A percentile compares a stretch with the other conserved stretches of the same genome.
These are phyloP conservation scores for Aphaenogaster rudis DNA, from an alignment of 1,140 invertebrate genomes.

Conservation along the genomic window DNA sequence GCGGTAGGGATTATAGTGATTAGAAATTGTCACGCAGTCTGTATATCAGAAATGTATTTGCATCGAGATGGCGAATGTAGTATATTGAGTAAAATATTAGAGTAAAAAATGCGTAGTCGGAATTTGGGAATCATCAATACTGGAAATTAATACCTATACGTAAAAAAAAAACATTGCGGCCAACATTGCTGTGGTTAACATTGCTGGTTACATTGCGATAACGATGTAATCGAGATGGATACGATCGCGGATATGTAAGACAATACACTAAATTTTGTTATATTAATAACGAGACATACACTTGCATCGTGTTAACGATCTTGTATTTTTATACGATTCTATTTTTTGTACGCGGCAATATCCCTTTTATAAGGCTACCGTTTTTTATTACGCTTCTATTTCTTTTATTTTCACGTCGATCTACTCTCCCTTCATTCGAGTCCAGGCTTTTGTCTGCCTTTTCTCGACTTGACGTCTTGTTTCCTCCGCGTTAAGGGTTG, in stretches of 20 bases:
- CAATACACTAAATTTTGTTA: conserved; percentile 36
- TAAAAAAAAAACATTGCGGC: conserved; percentile 21
- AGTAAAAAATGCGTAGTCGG: not conserved
- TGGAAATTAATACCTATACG: conserved; percentile 3
- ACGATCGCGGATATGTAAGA: not conserved
- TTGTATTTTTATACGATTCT: not conserved
- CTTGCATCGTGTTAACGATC: conserved; percentile 11
- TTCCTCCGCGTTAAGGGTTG: conserved; percentile 59
- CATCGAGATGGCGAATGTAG: not conserved
- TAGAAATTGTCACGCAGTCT: not conserved
- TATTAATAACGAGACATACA: conserved; percentile 30
- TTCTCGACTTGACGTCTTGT: conserved; percentile 61
- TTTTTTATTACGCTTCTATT: conserved; percentile 46
- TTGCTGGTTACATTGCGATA: conserved; percentile 22
- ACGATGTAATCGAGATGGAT: conserved; percentile 45
- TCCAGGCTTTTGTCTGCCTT: conserved; percentile 62
- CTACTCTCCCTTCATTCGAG: conserved; percentile 54
- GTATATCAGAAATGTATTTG: not conserved
- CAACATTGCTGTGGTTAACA: not conserved
- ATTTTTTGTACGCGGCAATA: not conserved
- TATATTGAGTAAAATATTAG: not conserved
- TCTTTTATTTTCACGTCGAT: conserved; percentile 68
- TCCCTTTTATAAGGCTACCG: not conserved
- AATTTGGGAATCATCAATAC: conserved; percentile 31
- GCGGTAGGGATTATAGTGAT: not conserved